Percentiles rank a stretch among this genome's conserved stretches.
Evolutionary conservation across 2,888 invertebrate species (phyloP).

Genomic region (Lithophane leautieri): DNA sequence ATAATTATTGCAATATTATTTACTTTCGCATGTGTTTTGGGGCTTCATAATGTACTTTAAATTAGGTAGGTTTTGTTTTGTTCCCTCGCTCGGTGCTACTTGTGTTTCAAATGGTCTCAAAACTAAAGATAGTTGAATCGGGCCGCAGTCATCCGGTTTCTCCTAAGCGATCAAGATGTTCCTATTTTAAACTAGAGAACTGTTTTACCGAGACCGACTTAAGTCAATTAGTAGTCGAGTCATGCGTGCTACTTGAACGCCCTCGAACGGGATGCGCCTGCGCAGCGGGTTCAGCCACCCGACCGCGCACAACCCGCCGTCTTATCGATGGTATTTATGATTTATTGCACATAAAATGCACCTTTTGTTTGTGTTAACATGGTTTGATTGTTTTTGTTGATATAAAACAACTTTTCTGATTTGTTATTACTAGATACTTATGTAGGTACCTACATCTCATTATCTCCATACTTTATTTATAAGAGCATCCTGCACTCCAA

Average conservation of each 20-base stretch:
- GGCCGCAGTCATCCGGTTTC: slow-evolving; percentile 57
- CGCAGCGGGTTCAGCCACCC: slow-evolving; percentile 77
- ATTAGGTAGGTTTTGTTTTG: not conserved
- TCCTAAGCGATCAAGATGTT: slow-evolving; percentile 70
- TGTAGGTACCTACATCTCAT: slow-evolving; percentile 17
- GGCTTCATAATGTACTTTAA: not conserved
- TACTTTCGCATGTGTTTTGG: slow-evolving; percentile 1
- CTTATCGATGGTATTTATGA: slow-evolving; percentile 70
- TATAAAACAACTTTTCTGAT: slow-evolving; percentile 46
- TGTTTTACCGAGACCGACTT: slow-evolving; percentile 75
- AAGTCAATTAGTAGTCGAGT: slow-evolving; percentile 81
- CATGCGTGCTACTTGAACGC: slow-evolving; percentile 80
- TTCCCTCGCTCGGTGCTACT: slow-evolving; percentile 1
- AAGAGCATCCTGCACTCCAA: slow-evolving; percentile 6
- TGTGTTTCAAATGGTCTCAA: slow-evolving; percentile 16
- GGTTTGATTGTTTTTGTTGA: slow-evolving; percentile 51
- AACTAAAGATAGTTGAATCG: slow-evolving; percentile 49
- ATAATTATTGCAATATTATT: slow-evolving; percentile 6
- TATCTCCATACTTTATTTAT: slow-evolving; percentile 16
- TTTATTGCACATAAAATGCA: slow-evolving; percentile 69
- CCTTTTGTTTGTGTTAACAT: slow-evolving; percentile 57
- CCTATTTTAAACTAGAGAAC: slow-evolving; percentile 76
- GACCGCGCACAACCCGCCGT: slow-evolving; percentile 61
- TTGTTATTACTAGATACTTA: slow-evolving; percentile 47
- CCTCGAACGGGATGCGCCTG: slow-evolving; percentile 80